These are phyloP conservation scores for Neoaliturus tenellus DNA, from an alignment of 2,888 invertebrate species.

Conservation along the genomic window DNA sequence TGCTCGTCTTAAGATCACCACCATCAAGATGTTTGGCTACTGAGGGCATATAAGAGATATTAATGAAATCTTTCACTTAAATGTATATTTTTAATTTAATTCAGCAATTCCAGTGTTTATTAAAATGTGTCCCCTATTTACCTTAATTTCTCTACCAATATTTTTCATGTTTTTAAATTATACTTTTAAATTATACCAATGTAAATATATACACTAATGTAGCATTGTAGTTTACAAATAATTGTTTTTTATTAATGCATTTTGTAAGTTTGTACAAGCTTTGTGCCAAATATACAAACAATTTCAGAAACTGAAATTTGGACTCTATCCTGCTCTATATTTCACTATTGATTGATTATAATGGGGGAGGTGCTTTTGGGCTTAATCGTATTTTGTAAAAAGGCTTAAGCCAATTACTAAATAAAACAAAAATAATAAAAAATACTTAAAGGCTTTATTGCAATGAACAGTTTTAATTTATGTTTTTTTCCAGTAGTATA, in stretches of 20 bases:
- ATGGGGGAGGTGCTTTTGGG: too few species aligned
- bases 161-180: not conserved
- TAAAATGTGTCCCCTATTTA: not conserved
- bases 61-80: not conserved
- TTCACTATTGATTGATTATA: not conserved
- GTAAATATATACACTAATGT: slow-evolving; percentile 1
- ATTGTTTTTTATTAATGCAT: not conserved
- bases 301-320: not conserved
- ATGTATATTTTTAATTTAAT: not conserved
- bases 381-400: too few species aligned
- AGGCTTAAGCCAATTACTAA: too few species aligned
- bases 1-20: too few species aligned
- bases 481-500: too few species aligned
- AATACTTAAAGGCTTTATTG: too few species aligned
- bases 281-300: slow-evolving; percentile 23
- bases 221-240: not conserved
- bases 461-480: too few species aligned
- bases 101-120: not conserved
- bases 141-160: not conserved
- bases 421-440: too few species aligned
- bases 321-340: not conserved
- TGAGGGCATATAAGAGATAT: too few species aligned
- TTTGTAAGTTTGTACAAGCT: slow-evolving; percentile 21
- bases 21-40: too few species aligned
- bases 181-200: too few species aligned